A percentile compares a stretch with the other conserved stretches of the same genome.
Conservation (phyloP, 2,888 invertebrate genomes). For the Bibio marci region DNA sequence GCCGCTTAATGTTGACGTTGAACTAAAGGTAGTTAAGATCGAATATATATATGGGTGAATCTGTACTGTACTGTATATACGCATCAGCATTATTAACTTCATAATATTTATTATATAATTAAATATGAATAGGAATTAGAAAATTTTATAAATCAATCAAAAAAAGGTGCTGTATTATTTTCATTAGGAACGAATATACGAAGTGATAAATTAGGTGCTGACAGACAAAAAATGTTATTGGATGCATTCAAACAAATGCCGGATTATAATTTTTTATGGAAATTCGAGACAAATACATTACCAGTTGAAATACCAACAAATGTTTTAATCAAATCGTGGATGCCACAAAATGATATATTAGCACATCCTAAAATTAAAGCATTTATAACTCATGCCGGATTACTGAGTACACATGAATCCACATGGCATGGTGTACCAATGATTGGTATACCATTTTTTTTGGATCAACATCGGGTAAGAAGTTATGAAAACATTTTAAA, state of each 20-base stretch:
- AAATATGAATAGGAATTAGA: constrained; percentile 15
- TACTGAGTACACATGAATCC: constrained; percentile 20
- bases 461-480: constrained; percentile 17
- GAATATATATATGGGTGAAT: too few species aligned
- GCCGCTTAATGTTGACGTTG: too few species aligned
- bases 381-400: constrained; percentile 21
- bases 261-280: constrained; percentile 26
- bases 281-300: constrained; percentile 15
- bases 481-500: neutral
- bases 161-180: constrained; percentile 21
- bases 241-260: constrained; percentile 16
- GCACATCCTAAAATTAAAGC: constrained; percentile 17
- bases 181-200: constrained; percentile 21
- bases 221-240: constrained; percentile 14
- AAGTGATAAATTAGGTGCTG: constrained; percentile 9
- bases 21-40: too few species aligned
- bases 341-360: constrained; percentile 34
- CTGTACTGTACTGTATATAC: too few species aligned
- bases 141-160: constrained; percentile 16
- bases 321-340: constrained; percentile 29
- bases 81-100: too few species aligned
- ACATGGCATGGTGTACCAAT: constrained; percentile 20
- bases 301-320: constrained; percentile 23
- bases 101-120: too few species aligned
- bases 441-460: constrained; percentile 18